Evolutionary conservation across 2,888 invertebrate genomes (phyloP), one percentile per base, ranked within the genome.

Genomic region (Archaeoteleia sp.): DNA sequence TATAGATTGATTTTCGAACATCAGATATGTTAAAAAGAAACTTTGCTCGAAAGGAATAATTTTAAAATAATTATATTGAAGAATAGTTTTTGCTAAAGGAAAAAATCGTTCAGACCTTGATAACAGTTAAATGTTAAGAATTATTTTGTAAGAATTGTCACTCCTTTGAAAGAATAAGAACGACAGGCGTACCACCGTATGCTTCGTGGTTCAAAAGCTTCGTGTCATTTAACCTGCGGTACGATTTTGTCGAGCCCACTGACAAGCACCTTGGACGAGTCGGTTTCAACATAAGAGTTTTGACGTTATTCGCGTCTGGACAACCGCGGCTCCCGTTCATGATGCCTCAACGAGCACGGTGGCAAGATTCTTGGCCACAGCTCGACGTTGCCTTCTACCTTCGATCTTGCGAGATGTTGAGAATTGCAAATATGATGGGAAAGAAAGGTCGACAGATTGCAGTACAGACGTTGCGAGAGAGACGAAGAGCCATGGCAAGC

Each of bases 401-500:
- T 42, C 42, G 25, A 42, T 42, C 42, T 20, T 20, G 17, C 10
- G 34, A 34, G 39, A 57, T 39, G 45, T 23, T 30, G 57, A 58
- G 53, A 20, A 53, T 17, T 32, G 51, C 57, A 34, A 61, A 53
- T 53, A 45, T 53, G 14, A 15, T 13, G 34, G 32, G 14, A 40
- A 10, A 42, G 25, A 12, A 12, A 62, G 35, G 13, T 12, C 12
- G 37, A 23, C 23, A 8, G 5, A 13, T 29, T 14, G 7, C 9
- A 2, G n/a, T 2, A 10, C 5, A 14, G 7, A n/a, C 1, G 9
- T 23, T 27, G 14, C 14, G n/a, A 12, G 40, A 40, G 61, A 39
- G 60, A 72, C 34, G 54, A 46, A 61, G 48, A 32, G 53, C 30
- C 37, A n/a, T 45, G 25, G 37, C 35, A 32, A 14, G 42, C 55